Conservation (phyloP, 2,113 vertebrate species). For the Atherinomorus stipes region DNA sequence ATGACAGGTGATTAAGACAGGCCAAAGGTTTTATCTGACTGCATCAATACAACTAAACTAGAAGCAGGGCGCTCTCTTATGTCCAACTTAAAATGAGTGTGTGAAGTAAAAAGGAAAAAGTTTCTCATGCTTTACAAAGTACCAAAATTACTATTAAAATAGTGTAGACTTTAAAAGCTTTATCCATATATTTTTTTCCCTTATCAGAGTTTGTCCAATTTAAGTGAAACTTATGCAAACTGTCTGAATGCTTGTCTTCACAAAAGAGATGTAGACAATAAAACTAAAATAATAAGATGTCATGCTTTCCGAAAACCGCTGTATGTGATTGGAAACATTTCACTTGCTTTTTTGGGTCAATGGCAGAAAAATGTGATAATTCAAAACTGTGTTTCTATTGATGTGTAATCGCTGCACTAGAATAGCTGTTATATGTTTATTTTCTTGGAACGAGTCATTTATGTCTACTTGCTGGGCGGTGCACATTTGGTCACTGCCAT, state of each 20-base stretch:
- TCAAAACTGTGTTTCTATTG: no score
- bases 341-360: neutral
- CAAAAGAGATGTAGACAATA: neutral
- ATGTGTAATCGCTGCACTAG: no score
- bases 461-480: no score
- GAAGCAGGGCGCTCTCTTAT: neutral
- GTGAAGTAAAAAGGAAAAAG: neutral
- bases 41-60: constrained; percentile 6
- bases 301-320: neutral
- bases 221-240: neutral
- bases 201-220: neutral
- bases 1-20: constrained; percentile 57
- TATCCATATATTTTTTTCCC: neutral
- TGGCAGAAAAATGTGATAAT: neutral
- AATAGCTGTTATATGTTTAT: no score
- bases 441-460: no score
- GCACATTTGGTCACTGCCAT: no score
- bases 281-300: neutral
- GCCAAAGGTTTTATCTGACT: constrained; percentile 52
- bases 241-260: neutral
- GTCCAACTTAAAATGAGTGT: constrained; percentile 1
- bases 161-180: neutral
- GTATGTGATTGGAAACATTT: neutral
- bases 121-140: neutral
- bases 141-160: neutral